Evolutionary conservation across 2,797 vertebrate species (phyloP).

Genomic region (Rhabdophis nuchalis): DNA sequence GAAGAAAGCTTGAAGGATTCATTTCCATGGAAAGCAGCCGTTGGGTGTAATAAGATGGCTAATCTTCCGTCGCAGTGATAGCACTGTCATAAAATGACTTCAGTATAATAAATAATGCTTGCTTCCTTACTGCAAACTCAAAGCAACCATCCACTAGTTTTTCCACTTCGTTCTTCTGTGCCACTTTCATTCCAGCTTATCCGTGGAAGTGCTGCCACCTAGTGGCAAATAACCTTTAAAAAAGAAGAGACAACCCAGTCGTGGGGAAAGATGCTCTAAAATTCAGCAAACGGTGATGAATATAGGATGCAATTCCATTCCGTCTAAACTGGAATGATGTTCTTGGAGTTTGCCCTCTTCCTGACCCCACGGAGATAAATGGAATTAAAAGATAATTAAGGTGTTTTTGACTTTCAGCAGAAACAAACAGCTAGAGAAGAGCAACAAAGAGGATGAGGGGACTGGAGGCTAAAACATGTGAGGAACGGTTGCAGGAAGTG

Average conservation of each 20-base stretch:
- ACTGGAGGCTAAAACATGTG: too few species aligned
- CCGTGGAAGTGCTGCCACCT: slow-evolving; percentile 50
- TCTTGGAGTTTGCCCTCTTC: neutral
- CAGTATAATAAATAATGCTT: neutral
- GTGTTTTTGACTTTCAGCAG: neutral
- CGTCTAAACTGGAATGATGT: neutral
- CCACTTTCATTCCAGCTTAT: neutral
- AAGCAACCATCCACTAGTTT: neutral
- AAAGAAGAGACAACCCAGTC: neutral
- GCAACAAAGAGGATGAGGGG: too few species aligned
- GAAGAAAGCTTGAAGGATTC: neutral
- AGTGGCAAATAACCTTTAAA: slow-evolving; percentile 15
- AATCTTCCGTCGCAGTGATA: too few species aligned
- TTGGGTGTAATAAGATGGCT: neutral
- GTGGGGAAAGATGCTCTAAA: neutral
- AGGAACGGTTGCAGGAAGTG: too few species aligned
- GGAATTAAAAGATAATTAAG: neutral
- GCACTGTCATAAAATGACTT: neutral
- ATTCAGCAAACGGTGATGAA: neutral
- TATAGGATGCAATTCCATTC: neutral
- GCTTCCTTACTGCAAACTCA: neutral
- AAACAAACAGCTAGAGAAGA: too few species aligned
- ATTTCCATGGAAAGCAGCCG: neutral
- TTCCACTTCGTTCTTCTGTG: neutral
- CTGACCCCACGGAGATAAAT: neutral